A percentile compares a stretch with the other conserved stretches of the same genome.
Evolutionary conservation across 1,140 invertebrate genomes (phyloP).

Genomic region (Adelges cooleyi): DNA sequence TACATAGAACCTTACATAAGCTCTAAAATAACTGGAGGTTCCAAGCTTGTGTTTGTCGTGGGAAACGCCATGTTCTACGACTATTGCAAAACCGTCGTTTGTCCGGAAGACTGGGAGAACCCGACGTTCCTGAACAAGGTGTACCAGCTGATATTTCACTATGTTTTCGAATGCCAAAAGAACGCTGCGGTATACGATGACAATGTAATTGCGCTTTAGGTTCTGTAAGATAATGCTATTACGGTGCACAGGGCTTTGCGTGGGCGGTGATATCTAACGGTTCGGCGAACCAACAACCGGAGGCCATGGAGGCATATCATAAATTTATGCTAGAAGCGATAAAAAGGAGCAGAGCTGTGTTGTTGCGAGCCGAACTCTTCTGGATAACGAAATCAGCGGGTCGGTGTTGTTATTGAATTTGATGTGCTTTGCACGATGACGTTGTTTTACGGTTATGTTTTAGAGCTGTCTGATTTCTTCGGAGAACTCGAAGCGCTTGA

Average conservation of each 20-base stretch:
- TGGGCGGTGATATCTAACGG: neutral
- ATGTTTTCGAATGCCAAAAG: neutral
- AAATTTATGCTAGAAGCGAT: neutral
- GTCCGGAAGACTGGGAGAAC: neutral
- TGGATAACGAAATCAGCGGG: neutral
- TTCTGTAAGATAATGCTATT: too few relatives aligned
- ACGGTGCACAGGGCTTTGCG: neutral
- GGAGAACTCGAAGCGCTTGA: neutral
- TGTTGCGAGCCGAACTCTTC: neutral
- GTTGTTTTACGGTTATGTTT: too few relatives aligned
- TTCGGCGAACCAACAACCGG: neutral
- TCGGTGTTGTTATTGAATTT: too few relatives aligned
- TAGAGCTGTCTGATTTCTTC: neutral
- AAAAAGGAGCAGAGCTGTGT: neutral
- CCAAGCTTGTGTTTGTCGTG: neutral
- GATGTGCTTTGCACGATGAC: too few relatives aligned
- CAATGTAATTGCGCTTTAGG: neutral
- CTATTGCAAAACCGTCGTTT: neutral
- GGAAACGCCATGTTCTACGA: neutral
- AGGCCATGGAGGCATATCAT: neutral
- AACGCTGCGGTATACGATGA: neutral
- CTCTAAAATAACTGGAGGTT: neutral
- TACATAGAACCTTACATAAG: neutral
- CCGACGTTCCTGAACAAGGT: constrained; percentile 4
- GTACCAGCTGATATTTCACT: neutral